Evolutionary conservation across 92 coral and sea anemone species (phyloP).

Genomic region (Siderastrea radians): DNA sequence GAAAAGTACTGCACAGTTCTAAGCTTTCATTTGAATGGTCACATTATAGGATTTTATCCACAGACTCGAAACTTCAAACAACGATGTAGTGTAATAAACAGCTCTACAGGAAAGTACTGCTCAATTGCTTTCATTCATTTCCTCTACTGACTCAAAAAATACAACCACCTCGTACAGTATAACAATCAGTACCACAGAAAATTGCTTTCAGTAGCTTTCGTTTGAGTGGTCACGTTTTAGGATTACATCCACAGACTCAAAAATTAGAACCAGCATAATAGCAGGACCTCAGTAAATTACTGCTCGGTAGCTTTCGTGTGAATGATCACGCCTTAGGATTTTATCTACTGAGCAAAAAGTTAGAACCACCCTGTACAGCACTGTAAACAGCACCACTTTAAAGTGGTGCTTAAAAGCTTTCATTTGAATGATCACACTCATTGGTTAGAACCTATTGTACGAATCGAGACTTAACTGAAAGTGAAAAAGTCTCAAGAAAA

Average conservation of each 20-base stretch:
- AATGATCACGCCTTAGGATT: neutral
- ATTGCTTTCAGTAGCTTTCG: neutral
- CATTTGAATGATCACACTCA: neutral
- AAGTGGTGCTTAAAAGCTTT: too few species aligned
- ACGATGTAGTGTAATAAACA: too few species aligned
- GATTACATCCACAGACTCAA: neutral
- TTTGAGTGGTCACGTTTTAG: neutral
- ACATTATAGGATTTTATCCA: neutral
- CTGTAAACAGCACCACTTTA: too few species aligned
- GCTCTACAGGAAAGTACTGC: too few species aligned
- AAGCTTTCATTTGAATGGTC: too few species aligned
- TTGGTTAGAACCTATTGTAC: neutral
- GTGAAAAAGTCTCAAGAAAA: neutral
- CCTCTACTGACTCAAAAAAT: too few species aligned
- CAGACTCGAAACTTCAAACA: neutral
- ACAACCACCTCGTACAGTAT: too few species aligned
- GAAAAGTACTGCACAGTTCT: too few species aligned
- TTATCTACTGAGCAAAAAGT: neutral
- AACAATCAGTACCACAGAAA: too few species aligned
- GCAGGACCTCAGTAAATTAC: neutral
- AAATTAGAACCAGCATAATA: neutral
- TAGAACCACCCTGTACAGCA: neutral
- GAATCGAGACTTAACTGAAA: neutral
- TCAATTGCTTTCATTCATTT: too few species aligned
- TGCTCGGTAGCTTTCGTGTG: neutral